phyloP scores from a whole-genome alignment of 2,888 invertebrate species.

The Acleris holmiana region DNA sequence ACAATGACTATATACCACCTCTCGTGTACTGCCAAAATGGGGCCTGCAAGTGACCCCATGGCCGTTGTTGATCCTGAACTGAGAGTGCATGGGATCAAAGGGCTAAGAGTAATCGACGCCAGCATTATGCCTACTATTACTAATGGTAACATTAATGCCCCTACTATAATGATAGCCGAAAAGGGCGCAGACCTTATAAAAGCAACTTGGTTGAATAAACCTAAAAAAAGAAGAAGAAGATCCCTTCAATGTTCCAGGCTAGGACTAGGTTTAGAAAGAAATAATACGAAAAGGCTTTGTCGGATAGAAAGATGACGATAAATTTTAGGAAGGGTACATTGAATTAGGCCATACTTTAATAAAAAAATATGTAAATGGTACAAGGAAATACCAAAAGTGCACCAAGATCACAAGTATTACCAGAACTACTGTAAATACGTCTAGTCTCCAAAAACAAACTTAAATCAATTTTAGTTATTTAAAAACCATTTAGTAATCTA shows the following conservation, averaged over 20 bases:
- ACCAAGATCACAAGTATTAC: slow-evolving; percentile 23
- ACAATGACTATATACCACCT: slow-evolving; percentile 95
- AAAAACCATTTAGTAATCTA: too few species aligned
- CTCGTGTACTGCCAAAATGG: slow-evolving; percentile 94
- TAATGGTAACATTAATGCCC: slow-evolving; percentile 94
- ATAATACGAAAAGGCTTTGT: slow-evolving; percentile 47
- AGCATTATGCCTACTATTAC: slow-evolving; percentile 95
- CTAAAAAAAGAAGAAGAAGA: slow-evolving; percentile 54
- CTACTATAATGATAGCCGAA: slow-evolving; percentile 94
- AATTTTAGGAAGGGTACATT: slow-evolving; percentile 36
- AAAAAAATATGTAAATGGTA: slow-evolving; percentile 26
- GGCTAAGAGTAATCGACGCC: slow-evolving; percentile 93
- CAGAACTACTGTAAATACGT: slow-evolving; percentile 28
- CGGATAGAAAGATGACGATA: slow-evolving; percentile 62
- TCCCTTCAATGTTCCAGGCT: slow-evolving; percentile 57
- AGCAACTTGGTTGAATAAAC: slow-evolving; percentile 85
- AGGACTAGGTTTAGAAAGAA: slow-evolving; percentile 49
- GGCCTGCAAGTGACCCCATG: slow-evolving; percentile 88
- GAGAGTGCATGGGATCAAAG: slow-evolving; percentile 90
- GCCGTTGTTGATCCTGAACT: slow-evolving; percentile 93
- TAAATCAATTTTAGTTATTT: not conserved
- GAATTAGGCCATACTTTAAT: slow-evolving; percentile 46
- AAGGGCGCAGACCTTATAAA: slow-evolving; percentile 93
- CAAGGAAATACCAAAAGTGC: slow-evolving; percentile 48
- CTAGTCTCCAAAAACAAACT: slow-evolving; percentile 39